These are phyloP conservation scores for Oppia nitens DNA, from an alignment of 1,140 invertebrate species.

Conservation along the genomic window DNA sequence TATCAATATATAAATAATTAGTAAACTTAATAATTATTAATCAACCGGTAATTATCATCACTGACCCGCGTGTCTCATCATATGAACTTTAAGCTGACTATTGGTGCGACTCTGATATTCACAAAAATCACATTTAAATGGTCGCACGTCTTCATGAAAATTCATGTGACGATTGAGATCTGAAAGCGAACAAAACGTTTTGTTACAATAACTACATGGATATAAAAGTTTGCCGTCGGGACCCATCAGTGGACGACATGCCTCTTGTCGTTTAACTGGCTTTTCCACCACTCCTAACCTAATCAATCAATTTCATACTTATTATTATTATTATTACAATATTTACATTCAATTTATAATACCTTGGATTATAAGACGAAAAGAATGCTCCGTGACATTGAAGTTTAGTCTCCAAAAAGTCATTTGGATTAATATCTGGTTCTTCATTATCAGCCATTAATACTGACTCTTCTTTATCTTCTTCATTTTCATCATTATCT, in stretches of 20 bases:
- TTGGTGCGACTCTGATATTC: conserved; percentile 34
- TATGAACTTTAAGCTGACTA: conserved; percentile 36
- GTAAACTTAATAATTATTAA: background rate
- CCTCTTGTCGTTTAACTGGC: conserved; percentile 27
- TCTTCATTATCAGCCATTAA: background rate
- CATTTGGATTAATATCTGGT: background rate
- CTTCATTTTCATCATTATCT: background rate
- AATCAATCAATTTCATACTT: too few species aligned
- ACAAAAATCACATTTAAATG: conserved; percentile 35
- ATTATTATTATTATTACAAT: too few species aligned
- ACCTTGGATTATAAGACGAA: conserved; percentile 14
- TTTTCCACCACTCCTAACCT: conserved; percentile 30
- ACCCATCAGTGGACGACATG: conserved; percentile 27
- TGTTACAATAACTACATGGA: conserved; percentile 32
- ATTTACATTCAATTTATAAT: too few species aligned
- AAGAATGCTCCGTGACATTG: conserved; percentile 12
- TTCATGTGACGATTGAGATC: conserved; percentile 35
- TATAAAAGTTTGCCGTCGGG: conserved; percentile 30
- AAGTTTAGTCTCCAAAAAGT: background rate
- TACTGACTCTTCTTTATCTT: background rate
- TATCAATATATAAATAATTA: conserved; percentile 2
- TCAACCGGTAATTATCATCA: background rate
- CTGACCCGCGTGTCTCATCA: conserved; percentile 35
- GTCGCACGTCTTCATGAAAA: conserved; percentile 35
- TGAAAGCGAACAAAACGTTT: conserved; percentile 31